phyloP scores from a whole-genome alignment of 2,888 invertebrate species.

The Drosophila longiperda region DNA sequence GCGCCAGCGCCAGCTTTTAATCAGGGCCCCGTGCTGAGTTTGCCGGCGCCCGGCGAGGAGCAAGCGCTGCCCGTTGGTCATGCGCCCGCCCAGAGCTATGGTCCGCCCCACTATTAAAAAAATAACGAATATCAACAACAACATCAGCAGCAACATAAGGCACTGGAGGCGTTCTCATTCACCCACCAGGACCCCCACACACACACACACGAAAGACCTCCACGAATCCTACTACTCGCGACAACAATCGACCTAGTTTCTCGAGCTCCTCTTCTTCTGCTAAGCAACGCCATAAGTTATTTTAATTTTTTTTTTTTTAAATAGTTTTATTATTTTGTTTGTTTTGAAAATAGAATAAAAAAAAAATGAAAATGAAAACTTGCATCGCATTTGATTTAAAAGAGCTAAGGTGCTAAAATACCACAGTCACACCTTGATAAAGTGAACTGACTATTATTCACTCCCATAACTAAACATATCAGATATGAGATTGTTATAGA shows the following conservation, averaged over 20 bases:
- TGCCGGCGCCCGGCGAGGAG: constrained; percentile 54
- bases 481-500: neutral
- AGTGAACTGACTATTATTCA: neutral
- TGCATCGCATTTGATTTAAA: neutral
- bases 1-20: constrained; percentile 49
- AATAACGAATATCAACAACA: constrained; percentile 35
- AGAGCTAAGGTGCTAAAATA: neutral
- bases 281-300: constrained; percentile 69
- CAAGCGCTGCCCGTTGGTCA: constrained; percentile 59
- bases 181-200: constrained; percentile 7
- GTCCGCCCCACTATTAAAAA: constrained; percentile 65
- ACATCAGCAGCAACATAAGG: constrained; percentile 19
- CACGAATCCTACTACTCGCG: constrained; percentile 31
- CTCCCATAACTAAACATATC: neutral
- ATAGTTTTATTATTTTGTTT: constrained; percentile 56
- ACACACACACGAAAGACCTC: constrained; percentile 46
- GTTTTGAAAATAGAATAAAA: constrained; percentile 50
- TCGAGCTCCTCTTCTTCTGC: constrained; percentile 9
- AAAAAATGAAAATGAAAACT: neutral
- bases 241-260: constrained; percentile 34
- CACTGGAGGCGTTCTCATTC: constrained; percentile 30
- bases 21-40: constrained; percentile 40
- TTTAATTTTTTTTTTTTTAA: constrained; percentile 65
- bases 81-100: constrained; percentile 71
- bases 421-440: neutral